Evolutionary conservation across 2,888 invertebrate species (phyloP), one percentile per base, ranked within the genome.

Genomic region (Teinopalpus imperialis): DNA sequence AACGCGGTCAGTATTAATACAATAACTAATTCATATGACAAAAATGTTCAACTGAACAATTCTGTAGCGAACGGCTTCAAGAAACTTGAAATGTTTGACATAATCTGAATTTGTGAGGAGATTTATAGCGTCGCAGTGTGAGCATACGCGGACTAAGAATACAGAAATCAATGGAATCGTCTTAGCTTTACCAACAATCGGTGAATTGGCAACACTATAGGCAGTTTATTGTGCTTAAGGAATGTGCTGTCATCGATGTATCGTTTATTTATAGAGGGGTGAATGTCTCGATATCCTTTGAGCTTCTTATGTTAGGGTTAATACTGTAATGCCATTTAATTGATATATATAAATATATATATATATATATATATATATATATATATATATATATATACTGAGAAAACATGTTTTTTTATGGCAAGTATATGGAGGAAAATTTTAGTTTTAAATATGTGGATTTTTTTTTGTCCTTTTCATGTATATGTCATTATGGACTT

Each of bases 131-230:
- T 27, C 29, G 20, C 21, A 20, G 30, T 12, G 8, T 12, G 20
- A 30, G 29, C 23, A 36, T 36, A 21, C 21, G 23, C 41, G 29
- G 13, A 31, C 41, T 31, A 10, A 5, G 43, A 36, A 36, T 30
- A 43, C 16, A 36, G 43, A 43, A 43, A 43, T 43, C 36, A 43
- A 43, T 43, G 36, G 43, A 30, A 23, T 21, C 23, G 43, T 6
- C 10, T 35, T 36, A 10, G 8, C 6, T 29, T 8, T 20, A 21
- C 31, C 26, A 24, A 27, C 26, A 29, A 36, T 43, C 30, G 21
- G 5, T 29, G 29, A 36, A 43, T 43, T 43, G 35, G 35, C 41
- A 42, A 42, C 10, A 26, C n/a, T 9, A n/a, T 3, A 8, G 23
- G 30, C 39, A 29, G n/a, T 41, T 26, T 34, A 24, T 26, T 16